phyloP scores from a whole-genome alignment of 2,888 invertebrate species.

The Ophion ventricosus region DNA sequence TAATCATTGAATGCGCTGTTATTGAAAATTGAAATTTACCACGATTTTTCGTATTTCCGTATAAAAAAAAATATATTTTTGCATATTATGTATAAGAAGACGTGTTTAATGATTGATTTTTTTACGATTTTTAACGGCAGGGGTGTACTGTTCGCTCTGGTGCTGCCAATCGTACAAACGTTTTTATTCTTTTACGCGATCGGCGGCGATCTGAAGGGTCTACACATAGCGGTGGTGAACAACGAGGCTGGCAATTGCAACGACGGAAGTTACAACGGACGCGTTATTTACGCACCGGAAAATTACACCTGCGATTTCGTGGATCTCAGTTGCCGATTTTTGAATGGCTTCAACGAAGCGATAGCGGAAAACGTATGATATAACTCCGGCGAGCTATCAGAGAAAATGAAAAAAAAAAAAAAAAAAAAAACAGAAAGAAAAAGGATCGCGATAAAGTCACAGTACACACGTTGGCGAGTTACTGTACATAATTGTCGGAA shows the following conservation, averaged over 20 bases:
- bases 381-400: background rate
- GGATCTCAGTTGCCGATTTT: conserved; percentile 87
- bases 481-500: conserved; percentile 23
- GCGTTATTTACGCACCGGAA: conserved; percentile 80
- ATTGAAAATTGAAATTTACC: too few species aligned
- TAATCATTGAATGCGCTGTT: too few species aligned
- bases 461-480: background rate
- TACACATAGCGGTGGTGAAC: conserved; percentile 91
- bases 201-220: conserved; percentile 89
- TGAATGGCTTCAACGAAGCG: conserved; percentile 85
- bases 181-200: conserved; percentile 92
- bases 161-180: conserved; percentile 93
- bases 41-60: too few species aligned
- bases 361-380: conserved; percentile 84
- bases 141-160: conserved; percentile 91
- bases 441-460: background rate
- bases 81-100: too few species aligned
- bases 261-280: conserved; percentile 80
- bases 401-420: background rate
- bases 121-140: conserved; percentile 82
- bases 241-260: conserved; percentile 87
- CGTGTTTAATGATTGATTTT: background rate
- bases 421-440: background rate
- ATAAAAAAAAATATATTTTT: background rate
- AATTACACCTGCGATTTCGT: conserved; percentile 84